These are phyloP conservation scores for Delia radicum DNA, from an alignment of 1,140 invertebrate genomes.

Conservation along the genomic window DNA sequence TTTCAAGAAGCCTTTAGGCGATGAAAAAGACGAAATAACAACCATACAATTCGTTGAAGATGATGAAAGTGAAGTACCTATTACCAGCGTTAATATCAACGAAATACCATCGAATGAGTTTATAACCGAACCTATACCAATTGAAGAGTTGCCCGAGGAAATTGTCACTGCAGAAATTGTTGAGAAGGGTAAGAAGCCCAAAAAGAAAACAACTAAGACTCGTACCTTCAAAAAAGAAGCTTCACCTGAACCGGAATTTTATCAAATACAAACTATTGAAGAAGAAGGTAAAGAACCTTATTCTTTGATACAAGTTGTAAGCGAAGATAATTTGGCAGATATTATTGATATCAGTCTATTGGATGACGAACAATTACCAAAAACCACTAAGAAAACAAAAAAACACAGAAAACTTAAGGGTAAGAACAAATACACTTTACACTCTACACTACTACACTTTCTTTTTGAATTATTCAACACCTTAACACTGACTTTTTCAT, in stretches of 20 bases:
- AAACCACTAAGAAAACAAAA: constrained; percentile 44
- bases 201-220: constrained; percentile 52
- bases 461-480: not conserved
- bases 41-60: constrained; percentile 53
- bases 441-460: not conserved
- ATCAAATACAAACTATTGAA: constrained; percentile 55
- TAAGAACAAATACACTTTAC: constrained; percentile 41
- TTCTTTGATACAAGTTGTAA: constrained; percentile 50
- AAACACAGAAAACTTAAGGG: constrained; percentile 51
- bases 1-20: constrained; percentile 42
- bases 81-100: constrained; percentile 42
- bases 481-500: not conserved
- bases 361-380: constrained; percentile 42
- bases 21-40: constrained; percentile 47
- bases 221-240: constrained; percentile 50
- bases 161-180: constrained; percentile 51
- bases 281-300: constrained; percentile 55
- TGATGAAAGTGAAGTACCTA: constrained; percentile 46
- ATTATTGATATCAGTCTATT: constrained; percentile 52
- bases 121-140: constrained; percentile 36
- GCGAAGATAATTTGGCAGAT: constrained; percentile 51
- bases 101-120: constrained; percentile 38
- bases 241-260: constrained; percentile 48
- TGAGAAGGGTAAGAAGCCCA: constrained; percentile 48
- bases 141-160: constrained; percentile 54